Conservation (phyloP, 2,113 vertebrate species). For the Phainopepla nitens region DNA sequence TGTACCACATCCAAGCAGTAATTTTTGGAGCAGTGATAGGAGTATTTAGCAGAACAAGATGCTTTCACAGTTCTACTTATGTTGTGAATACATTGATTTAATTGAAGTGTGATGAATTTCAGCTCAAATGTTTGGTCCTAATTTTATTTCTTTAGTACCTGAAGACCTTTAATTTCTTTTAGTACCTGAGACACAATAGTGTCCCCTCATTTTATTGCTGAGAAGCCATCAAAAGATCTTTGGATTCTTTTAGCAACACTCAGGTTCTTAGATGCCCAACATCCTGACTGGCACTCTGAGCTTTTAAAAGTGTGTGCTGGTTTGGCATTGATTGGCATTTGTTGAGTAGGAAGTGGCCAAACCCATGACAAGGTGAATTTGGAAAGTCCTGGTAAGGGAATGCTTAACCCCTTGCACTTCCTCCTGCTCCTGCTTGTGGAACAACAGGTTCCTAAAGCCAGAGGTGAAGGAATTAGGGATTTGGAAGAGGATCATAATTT, state of each 20-base stretch:
- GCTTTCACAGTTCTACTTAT: neutral
- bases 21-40: neutral
- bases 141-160: neutral
- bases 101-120: neutral
- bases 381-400: neutral
- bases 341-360: no score
- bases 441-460: neutral
- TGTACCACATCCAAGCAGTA: neutral
- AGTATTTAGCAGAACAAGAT: neutral
- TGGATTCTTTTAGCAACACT: neutral
- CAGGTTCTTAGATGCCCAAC: neutral
- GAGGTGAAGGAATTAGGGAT: neutral
- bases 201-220: neutral
- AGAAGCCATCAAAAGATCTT: neutral
- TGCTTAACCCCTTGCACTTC: neutral
- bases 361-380: neutral
- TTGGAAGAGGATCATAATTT: neutral
- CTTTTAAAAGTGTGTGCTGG: neutral
- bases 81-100: neutral
- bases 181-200: neutral
- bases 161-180: no score
- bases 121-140: neutral
- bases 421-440: neutral
- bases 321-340: no score
- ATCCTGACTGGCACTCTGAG: neutral